phyloP scores from a whole-genome alignment of 2,113 vertebrate genomes.

The Neotragus pygmaeus region DNA sequence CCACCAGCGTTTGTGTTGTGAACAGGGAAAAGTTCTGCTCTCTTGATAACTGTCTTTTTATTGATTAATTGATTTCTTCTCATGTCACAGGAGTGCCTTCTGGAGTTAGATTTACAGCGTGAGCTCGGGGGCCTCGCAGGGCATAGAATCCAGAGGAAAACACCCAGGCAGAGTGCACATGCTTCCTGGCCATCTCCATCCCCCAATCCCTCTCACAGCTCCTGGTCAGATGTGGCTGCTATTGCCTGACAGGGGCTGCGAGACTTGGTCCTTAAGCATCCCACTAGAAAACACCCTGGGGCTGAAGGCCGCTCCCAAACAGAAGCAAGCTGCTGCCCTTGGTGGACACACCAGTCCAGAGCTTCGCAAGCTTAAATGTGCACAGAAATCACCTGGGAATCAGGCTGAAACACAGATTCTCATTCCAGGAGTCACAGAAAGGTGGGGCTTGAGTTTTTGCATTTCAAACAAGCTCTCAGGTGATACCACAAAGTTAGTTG shows the following conservation, averaged over 20 bases:
- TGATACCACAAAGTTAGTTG: not conserved
- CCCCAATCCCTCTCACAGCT: not conserved
- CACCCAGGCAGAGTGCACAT: not conserved
- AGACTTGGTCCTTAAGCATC: not conserved
- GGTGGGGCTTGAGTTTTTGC: not conserved
- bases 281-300: not conserved
- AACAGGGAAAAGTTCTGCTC: not conserved
- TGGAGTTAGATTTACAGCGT: not conserved
- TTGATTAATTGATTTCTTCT: conserved; percentile 8
- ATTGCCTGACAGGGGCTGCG: not conserved
- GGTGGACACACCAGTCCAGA: not conserved
- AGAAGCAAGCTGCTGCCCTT: not conserved
- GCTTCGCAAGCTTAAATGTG: not conserved
- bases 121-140: not conserved
- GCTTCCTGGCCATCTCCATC: not conserved
- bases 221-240: not conserved
- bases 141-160: not conserved
- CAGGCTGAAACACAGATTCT: not conserved
- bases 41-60: conserved; percentile 3
- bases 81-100: not conserved
- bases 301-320: not conserved
- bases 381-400: not conserved
- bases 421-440: not conserved
- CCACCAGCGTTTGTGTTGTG: not conserved
- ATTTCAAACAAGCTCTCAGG: not conserved